These are phyloP conservation scores for Macroglossus sobrinus DNA, from an alignment of 2,113 vertebrate genomes.

Conservation along the genomic window DNA sequence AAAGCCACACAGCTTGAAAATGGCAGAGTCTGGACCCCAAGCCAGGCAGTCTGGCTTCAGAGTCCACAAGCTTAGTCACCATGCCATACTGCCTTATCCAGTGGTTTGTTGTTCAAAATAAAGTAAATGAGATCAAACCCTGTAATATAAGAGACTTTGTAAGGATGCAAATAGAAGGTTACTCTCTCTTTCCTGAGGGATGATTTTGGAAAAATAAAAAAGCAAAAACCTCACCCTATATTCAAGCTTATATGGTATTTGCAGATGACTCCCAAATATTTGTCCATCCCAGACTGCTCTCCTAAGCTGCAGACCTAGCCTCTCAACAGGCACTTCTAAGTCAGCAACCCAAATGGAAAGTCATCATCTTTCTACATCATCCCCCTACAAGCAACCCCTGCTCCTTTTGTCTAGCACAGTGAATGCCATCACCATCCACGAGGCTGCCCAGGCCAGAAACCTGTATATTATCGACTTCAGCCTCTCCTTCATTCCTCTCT, in stretches of 20 bases:
- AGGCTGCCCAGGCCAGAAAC: slow-evolving; percentile 4
- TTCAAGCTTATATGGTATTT: slow-evolving; percentile 75
- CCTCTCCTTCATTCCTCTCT: background rate
- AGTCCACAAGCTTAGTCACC: slow-evolving; percentile 76
- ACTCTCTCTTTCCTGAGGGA: slow-evolving; percentile 72
- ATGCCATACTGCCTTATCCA: slow-evolving; percentile 69
- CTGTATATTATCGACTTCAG: background rate
- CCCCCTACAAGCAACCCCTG: background rate
- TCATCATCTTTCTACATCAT: slow-evolving; percentile 35
- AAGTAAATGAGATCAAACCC: slow-evolving; percentile 78
- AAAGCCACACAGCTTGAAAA: slow-evolving; percentile 55
- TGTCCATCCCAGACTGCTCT: slow-evolving; percentile 47
- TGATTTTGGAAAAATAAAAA: slow-evolving; percentile 76
- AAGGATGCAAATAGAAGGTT: slow-evolving; percentile 74
- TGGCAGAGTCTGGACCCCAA: slow-evolving; percentile 58
- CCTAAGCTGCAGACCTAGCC: slow-evolving; percentile 51
- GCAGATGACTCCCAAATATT: slow-evolving; percentile 75
- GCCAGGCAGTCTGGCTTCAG: slow-evolving; percentile 69
- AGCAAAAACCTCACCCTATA: slow-evolving; percentile 74
- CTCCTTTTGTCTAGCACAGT: slow-evolving; percentile 1
- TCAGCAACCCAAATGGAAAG: slow-evolving; percentile 42
- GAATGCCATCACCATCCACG: background rate
- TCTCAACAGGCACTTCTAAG: slow-evolving; percentile 58
- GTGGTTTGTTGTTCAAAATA: slow-evolving; percentile 79
- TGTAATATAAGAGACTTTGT: slow-evolving; percentile 77